Percentiles rank a stretch among this genome's conserved stretches.
Evolutionary conservation across 2,888 invertebrate species (phyloP).

Genomic region (Papilio protenor): DNA sequence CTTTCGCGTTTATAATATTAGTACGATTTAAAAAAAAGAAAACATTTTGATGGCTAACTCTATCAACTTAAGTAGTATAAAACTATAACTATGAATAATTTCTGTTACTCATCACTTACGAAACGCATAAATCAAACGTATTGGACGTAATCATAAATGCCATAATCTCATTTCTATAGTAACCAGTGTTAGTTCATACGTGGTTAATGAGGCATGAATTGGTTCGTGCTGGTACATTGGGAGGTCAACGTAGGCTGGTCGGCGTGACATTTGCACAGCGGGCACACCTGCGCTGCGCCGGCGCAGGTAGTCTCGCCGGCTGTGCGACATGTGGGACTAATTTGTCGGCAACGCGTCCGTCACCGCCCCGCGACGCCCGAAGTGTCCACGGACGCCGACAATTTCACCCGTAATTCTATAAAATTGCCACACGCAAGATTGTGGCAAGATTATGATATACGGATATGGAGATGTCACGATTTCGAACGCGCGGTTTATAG

Average conservation of each 20-base stretch:
- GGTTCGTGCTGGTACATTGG: constrained; percentile 3
- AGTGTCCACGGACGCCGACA: constrained; percentile 74
- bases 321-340: constrained; percentile 82
- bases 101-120: not conserved
- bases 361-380: constrained; percentile 72
- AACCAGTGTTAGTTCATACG: constrained; percentile 21
- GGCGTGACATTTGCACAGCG: constrained; percentile 69
- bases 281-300: constrained; percentile 66
- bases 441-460: constrained; percentile 46
- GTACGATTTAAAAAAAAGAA: not conserved
- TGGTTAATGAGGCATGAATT: not conserved
- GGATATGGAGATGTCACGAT: not conserved
- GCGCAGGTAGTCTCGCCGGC: constrained; percentile 71
- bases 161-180: constrained; percentile 31
- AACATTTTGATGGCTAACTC: not conserved
- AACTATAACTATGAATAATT: not conserved
- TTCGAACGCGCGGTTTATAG: not conserved
- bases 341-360: constrained; percentile 78
- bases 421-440: constrained; percentile 74
- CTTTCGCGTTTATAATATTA: no score
- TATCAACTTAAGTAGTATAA: not conserved
- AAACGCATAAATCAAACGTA: constrained; percentile 36
- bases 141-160: constrained; percentile 12
- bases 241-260: constrained; percentile 49
- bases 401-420: constrained; percentile 77